Conservation (phyloP, 1,140 invertebrate genomes). For the Rhyacophila brunnea region DNA sequence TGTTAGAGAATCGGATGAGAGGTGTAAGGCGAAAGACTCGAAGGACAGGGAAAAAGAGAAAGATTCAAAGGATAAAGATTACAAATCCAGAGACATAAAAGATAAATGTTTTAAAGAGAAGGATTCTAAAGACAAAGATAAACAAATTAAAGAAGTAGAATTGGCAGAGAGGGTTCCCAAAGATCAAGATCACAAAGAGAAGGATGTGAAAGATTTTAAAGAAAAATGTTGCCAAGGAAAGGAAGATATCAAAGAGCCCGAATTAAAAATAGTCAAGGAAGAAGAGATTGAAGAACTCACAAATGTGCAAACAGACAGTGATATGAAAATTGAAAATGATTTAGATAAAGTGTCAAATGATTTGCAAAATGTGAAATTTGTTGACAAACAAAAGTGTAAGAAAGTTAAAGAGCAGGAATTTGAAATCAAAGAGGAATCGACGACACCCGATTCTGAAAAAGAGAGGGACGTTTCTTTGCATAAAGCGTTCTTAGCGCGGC, state of each 20-base stretch:
- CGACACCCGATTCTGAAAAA: constrained; percentile 17
- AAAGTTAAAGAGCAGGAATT: constrained; percentile 20
- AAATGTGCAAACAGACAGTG: not conserved
- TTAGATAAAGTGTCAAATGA: not conserved
- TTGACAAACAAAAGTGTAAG: constrained; percentile 25
- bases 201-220: constrained; percentile 25
- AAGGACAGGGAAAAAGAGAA: constrained; percentile 35
- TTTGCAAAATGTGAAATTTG: constrained; percentile 16
- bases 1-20: constrained; percentile 49
- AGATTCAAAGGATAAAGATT: constrained; percentile 31
- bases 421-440: constrained; percentile 15
- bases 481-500: constrained; percentile 63
- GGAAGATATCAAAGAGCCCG: constrained; percentile 1
- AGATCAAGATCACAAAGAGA: constrained; percentile 9
- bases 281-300: not conserved
- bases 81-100: constrained; percentile 33
- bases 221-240: no score
- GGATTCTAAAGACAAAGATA: constrained; percentile 13
- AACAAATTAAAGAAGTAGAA: constrained; percentile 3
- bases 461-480: constrained; percentile 44
- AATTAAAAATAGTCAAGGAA: not conserved
- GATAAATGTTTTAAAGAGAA: constrained; percentile 30
- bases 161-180: constrained; percentile 13
- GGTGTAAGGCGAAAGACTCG: constrained; percentile 38
- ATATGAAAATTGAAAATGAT: not conserved